A percentile compares a stretch with the other conserved stretches of the same genome.
phyloP scores from a whole-genome alignment of 1,140 invertebrate species.

The Paralvinella palmiformis region DNA sequence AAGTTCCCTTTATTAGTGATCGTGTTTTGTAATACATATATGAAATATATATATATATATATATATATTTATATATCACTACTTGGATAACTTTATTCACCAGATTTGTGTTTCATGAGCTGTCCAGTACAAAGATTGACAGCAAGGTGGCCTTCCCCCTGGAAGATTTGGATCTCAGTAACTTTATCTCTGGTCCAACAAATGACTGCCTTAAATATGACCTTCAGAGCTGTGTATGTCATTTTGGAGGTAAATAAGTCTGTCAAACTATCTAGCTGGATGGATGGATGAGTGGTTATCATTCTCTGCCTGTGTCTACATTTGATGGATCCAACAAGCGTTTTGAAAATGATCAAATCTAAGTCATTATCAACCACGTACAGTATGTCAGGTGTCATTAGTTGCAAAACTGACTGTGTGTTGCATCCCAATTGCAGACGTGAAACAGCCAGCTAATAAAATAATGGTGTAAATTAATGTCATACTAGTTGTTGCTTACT shows the following conservation, averaged over 20 bases:
- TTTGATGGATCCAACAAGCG: not conserved
- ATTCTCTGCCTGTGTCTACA: not conserved
- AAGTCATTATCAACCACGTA: not conserved
- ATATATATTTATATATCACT: no score
- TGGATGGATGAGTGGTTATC: not conserved
- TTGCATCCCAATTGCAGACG: no score
- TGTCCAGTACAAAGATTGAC: constrained; percentile 64
- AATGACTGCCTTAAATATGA: constrained; percentile 54
- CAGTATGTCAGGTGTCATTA: no score
- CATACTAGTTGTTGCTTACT: no score
- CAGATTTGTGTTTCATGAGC: constrained; percentile 67
- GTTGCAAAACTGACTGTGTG: not conserved
- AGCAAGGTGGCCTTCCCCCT: constrained; percentile 64
- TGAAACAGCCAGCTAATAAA: no score
- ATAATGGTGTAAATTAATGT: no score
- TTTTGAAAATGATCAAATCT: no score
- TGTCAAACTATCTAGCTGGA: not conserved
- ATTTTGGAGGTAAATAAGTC: constrained; percentile 60
- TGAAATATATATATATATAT: no score
- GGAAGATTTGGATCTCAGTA: constrained; percentile 54
- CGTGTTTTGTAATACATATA: no score
- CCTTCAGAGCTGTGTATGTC: constrained; percentile 65
- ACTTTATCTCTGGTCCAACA: constrained; percentile 47
- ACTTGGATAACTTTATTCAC: no score
- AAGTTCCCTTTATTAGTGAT: no score